phyloP scores from a whole-genome alignment of 2,113 vertebrate species.

The Hystrix cristata region DNA sequence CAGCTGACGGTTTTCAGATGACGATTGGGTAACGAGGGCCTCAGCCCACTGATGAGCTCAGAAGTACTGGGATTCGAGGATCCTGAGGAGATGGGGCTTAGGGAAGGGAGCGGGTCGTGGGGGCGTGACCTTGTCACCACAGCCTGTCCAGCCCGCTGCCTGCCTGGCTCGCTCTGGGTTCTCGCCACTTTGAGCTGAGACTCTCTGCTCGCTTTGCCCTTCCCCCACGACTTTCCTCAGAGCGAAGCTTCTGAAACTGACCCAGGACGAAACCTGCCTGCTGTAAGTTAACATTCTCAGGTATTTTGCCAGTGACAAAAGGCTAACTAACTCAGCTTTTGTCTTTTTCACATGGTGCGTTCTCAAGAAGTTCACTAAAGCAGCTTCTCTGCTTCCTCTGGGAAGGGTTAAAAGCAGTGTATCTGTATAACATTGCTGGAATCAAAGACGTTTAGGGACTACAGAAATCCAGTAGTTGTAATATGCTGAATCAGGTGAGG shows the following conservation, averaged over 20 bases:
- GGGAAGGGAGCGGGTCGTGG: background rate
- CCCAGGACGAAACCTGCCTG: background rate
- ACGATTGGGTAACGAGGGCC: background rate
- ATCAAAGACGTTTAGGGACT: background rate
- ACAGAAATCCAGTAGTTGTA: background rate
- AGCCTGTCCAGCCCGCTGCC: background rate
- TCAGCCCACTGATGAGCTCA: background rate
- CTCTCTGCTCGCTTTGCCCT: background rate
- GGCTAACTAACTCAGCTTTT: background rate
- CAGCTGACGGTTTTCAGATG: background rate
- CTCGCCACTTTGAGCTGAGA: background rate
- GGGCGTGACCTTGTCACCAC: background rate
- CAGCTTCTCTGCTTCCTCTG: background rate
- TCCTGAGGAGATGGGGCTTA: background rate
- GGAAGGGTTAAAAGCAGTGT: background rate
- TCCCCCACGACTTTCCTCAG: background rate
- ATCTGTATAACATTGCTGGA: background rate
- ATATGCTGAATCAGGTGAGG: background rate
- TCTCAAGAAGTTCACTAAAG: background rate
- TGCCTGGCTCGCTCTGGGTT: background rate
- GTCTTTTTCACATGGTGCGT: background rate
- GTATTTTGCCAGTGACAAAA: background rate
- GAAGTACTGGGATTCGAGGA: background rate
- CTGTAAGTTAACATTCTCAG: background rate
- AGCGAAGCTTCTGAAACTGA: too few relatives aligned